A percentile compares a stretch with the other conserved stretches of the same genome.
These are phyloP conservation scores for Papilio machaon DNA, from an alignment of 1,140 invertebrate genomes.

Conservation along the genomic window DNA sequence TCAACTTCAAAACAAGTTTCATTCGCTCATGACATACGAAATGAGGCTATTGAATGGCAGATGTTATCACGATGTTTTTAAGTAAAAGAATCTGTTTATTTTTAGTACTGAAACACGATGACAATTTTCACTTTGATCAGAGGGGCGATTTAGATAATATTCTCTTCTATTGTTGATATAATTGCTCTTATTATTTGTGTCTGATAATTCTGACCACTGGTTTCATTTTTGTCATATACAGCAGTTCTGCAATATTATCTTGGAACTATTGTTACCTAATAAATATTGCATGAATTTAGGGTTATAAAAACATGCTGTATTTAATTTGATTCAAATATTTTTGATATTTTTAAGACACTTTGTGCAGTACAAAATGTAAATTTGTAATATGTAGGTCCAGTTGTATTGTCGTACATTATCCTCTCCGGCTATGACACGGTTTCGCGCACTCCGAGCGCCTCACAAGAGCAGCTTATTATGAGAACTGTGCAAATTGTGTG, in stretches of 20 bases:
- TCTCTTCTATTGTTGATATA: no score
- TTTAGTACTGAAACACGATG: neutral
- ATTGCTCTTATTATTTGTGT: neutral
- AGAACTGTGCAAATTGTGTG: conserved; percentile 24
- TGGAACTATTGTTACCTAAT: neutral
- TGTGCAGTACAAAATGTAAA: neutral
- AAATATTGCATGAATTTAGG: neutral
- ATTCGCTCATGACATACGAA: conserved; percentile 11
- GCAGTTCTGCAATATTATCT: neutral
- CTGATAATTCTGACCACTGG: neutral
- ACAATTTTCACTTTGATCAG: neutral
- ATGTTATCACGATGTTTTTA: conserved; percentile 9
- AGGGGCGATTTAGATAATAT: neutral
- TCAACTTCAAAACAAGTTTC: conserved; percentile 8
- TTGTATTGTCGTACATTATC: conserved; percentile 15
- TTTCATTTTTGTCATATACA: neutral
- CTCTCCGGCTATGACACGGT: conserved; percentile 22
- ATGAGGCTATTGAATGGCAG: conserved; percentile 10
- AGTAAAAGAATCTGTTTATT: neutral
- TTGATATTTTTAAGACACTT: neutral
- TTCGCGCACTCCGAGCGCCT: neutral
- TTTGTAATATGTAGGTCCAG: neutral
- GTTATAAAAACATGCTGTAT: no score
- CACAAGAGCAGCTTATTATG: conserved; percentile 8
- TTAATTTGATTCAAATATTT: neutral